Evolutionary conservation across 2,888 invertebrate genomes (phyloP).

Genomic region (Tachina grossa): DNA sequence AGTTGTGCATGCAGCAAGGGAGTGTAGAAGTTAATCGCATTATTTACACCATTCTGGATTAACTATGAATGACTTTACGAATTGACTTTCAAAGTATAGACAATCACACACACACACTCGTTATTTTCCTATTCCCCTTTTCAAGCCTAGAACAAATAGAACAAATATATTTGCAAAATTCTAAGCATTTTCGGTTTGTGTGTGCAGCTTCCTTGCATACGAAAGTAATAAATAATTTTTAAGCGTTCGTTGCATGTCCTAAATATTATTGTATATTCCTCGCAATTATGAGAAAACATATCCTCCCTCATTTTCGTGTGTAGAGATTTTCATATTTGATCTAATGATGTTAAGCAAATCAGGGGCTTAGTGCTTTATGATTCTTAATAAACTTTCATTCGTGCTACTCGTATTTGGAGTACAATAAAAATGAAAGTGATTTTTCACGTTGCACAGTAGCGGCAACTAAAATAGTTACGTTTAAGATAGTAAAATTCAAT

Average conservation of each 20-base stretch:
- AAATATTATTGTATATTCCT: constrained; percentile 49
- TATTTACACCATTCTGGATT: constrained; percentile 83
- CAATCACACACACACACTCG: constrained; percentile 24
- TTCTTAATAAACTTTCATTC: background rate
- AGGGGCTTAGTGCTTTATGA: constrained; percentile 17
- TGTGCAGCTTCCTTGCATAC: constrained; percentile 19
- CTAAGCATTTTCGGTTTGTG: constrained; percentile 2
- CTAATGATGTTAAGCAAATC: constrained; percentile 35
- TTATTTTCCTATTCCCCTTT: constrained; percentile 14
- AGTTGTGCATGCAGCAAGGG: constrained; percentile 62
- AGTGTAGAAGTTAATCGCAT: constrained; percentile 80
- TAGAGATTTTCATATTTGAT: constrained; percentile 27
- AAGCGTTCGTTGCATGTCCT: constrained; percentile 36
- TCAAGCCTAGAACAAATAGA: background rate
- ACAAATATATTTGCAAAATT: constrained; percentile 12
- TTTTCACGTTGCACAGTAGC: background rate
- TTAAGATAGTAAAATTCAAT: too few relatives aligned
- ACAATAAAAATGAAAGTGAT: background rate
- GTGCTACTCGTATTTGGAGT: background rate
- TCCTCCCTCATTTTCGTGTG: constrained; percentile 36
- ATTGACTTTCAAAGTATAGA: constrained; percentile 23
- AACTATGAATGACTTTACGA: constrained; percentile 79
- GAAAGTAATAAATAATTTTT: constrained; percentile 20
- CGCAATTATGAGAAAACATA: constrained; percentile 58
- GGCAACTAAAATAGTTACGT: too few relatives aligned